Base-by-base conservation (phyloP, 2,797 vertebrate genomes). In the Australoheros facetus region DNA sequence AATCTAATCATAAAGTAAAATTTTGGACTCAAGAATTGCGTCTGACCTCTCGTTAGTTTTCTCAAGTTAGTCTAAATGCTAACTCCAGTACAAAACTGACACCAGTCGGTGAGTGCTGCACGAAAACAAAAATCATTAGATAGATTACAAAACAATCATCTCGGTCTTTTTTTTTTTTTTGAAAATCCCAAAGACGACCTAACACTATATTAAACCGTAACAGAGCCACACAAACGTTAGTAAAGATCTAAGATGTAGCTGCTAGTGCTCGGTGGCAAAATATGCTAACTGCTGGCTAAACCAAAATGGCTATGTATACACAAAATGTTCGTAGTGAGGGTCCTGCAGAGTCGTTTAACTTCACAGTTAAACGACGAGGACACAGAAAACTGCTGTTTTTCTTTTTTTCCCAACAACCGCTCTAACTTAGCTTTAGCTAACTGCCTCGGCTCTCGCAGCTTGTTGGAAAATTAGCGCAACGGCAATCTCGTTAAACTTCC, bases 301-400 rank as follows among this genome's bases (percentile, higher is more conserved):
- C 54, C 45, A 71, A 83, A 87, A 85, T 11, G 75, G 78, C 81
- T 80, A 90, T 90, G 93, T 94, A 94, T 93, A 93, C 92, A 94
- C 73, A 58, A 57, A 85, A 76, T 39, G 69, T 34, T 70, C 70
- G 17, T 56, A n/a, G 8, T 17, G 21, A 60, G 37, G 16, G 32
- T 78, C 8, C 2, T 0, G 3, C 7, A 3, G 9, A 75, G 4
- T 2, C 26, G 2, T 21, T 14, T 21, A 19, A 32, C 23, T 48
- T n/a, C 14, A 58, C 3, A 69, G 0, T n/a, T 51, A 51, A 69
- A 69, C 16, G 64, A 69, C 14, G 60, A 64, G 5, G 39, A 45
- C 14, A 26, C 4, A 58, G 0, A 1, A 19, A 14, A 5, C 28
- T 1, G 0, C 1, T 42, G 4, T 1, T 30, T 32, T 16, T 3